phyloP scores from a whole-genome alignment of 2,888 invertebrate species.

The Drosophila infuscata region DNA sequence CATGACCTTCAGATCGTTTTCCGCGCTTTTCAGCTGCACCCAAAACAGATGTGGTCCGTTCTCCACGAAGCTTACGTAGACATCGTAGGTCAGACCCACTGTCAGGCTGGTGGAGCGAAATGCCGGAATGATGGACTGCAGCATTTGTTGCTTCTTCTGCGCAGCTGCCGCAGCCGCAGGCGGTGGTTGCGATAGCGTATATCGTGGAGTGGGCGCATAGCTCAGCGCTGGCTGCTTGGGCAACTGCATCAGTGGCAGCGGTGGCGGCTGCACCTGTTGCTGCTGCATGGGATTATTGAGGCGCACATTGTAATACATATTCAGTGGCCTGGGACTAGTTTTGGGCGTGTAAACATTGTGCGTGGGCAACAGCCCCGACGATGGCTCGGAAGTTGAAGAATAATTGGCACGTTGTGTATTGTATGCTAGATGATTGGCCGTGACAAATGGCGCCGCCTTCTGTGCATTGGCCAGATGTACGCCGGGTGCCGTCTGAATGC shows the following conservation, averaged over 20 bases:
- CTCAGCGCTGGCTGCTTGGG: slow-evolving; percentile 33
- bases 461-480: slow-evolving; percentile 35
- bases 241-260: slow-evolving; percentile 21
- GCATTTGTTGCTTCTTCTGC: slow-evolving; percentile 38
- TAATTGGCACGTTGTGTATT: slow-evolving; percentile 64
- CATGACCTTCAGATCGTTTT: slow-evolving; percentile 88
- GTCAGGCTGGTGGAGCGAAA: slow-evolving; percentile 85
- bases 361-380: slow-evolving; percentile 27
- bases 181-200: slow-evolving; percentile 23
- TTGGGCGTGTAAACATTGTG: slow-evolving; percentile 56
- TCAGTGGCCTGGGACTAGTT: slow-evolving; percentile 53
- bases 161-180: slow-evolving; percentile 45
- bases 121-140: slow-evolving; percentile 69
- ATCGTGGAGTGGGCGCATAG: slow-evolving; percentile 64
- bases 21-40: slow-evolving; percentile 89
- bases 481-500: slow-evolving; percentile 32
- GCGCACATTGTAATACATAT: slow-evolving; percentile 69
- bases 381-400: slow-evolving; percentile 48
- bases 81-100: slow-evolving; percentile 88
- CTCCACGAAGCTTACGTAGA: slow-evolving; percentile 91
- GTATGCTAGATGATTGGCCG: slow-evolving; percentile 29
- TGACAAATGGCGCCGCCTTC: slow-evolving; percentile 31
- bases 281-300: slow-evolving; percentile 61
- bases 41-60: slow-evolving; percentile 93
- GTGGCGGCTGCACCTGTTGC: slow-evolving; percentile 18